Percentiles rank a stretch among this genome's conserved stretches.
phyloP scores from a whole-genome alignment of 1,140 invertebrate species.

The Drosophila kohkoa region DNA sequence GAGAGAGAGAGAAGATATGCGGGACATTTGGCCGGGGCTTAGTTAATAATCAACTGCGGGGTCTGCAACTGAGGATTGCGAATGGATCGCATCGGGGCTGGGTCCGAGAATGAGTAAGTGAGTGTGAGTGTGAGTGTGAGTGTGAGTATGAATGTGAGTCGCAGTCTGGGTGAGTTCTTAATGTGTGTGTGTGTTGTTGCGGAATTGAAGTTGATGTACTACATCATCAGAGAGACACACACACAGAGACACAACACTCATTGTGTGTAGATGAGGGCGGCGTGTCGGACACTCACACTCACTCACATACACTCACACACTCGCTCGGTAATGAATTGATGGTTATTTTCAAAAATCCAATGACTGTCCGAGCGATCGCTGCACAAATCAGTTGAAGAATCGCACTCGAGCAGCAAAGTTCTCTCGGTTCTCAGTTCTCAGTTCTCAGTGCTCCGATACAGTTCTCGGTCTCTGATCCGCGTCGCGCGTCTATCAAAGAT shows the following conservation, averaged over 20 bases:
- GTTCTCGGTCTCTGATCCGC: neutral
- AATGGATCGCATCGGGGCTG: neutral
- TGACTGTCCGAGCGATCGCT: constrained; percentile 82
- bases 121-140: no score
- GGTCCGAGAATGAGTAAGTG: neutral
- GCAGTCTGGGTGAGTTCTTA: constrained; percentile 38
- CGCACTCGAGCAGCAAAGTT: constrained; percentile 80
- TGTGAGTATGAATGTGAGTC: neutral
- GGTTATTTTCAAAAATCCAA: constrained; percentile 84
- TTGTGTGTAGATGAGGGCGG: constrained; percentile 59
- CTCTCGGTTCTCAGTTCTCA: constrained; percentile 45
- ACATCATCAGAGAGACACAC: constrained; percentile 37
- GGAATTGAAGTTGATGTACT: constrained; percentile 72
- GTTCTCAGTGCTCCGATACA: constrained; percentile 4
- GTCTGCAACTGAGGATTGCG: neutral
- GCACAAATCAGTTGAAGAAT: constrained; percentile 82
- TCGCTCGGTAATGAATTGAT: constrained; percentile 72
- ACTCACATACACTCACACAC: constrained; percentile 16
- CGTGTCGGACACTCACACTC: constrained; percentile 52
- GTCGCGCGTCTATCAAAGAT: neutral
- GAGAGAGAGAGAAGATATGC: constrained; percentile 52
- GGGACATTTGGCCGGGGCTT: constrained; percentile 71
- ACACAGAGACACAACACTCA: neutral
- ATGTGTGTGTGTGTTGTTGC: constrained; percentile 56
- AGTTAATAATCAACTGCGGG: constrained; percentile 70